Percentiles rank a stretch among this genome's conserved stretches.
Conservation (phyloP, 2,888 invertebrate genomes). For the Hypercompe scribonia region DNA sequence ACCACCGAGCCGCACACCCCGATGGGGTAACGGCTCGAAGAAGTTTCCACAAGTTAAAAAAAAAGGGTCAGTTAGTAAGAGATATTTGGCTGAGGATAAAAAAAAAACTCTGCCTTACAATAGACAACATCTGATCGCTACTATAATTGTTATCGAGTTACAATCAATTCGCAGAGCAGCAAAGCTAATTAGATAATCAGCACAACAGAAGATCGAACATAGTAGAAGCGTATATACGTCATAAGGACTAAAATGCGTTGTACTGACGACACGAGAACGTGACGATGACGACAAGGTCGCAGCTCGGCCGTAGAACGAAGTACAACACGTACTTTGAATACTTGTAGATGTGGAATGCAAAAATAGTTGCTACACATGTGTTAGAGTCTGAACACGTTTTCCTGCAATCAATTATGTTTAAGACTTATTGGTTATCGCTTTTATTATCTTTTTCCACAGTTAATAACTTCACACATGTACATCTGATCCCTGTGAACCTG, state of each 20-base stretch:
- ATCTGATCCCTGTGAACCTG: no score
- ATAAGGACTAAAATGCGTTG: background rate
- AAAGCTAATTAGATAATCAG: background rate
- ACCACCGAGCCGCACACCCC: no score
- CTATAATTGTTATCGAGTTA: background rate
- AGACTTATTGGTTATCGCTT: background rate
- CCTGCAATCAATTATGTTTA: background rate
- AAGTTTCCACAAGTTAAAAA: no score
- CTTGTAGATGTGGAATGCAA: constrained; percentile 14
- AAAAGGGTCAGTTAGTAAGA: no score
- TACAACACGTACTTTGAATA: constrained; percentile 7
- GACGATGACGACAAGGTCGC: constrained; percentile 16
- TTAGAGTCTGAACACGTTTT: background rate
- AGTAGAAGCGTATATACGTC: background rate
- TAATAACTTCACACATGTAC: no score
- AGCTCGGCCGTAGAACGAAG: constrained; percentile 6
- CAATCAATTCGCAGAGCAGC: background rate
- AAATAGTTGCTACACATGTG: background rate
- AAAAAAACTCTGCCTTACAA: background rate
- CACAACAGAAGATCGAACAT: background rate
- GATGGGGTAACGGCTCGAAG: no score
- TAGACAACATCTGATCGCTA: background rate
- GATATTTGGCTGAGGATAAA: no score
- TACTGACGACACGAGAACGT: constrained; percentile 16
- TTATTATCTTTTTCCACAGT: background rate